A percentile compares a stretch with the other conserved stretches of the same genome.
phyloP scores from a whole-genome alignment of 1,140 invertebrate genomes.

The Luehdorfia chinensis region DNA sequence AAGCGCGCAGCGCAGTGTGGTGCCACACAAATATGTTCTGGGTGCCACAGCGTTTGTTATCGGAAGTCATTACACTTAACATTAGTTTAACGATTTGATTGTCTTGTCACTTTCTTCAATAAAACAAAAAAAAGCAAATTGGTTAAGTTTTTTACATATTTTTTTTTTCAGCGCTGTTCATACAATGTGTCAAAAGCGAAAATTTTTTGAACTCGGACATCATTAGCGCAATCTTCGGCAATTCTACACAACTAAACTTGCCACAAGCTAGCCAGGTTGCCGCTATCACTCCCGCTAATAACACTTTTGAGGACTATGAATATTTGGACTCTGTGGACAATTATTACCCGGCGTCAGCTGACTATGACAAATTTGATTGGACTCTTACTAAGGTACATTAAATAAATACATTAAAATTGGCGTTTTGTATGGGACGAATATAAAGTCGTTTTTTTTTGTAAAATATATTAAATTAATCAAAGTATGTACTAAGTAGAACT shows the following conservation, averaged over 20 bases:
- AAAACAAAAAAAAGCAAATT: too few relatives aligned
- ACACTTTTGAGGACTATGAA: conserved; percentile 28
- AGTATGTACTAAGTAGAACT: too few relatives aligned
- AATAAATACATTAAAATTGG: conserved; percentile 5
- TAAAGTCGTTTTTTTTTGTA: too few relatives aligned
- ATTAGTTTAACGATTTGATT: too few relatives aligned
- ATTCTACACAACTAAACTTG: not conserved
- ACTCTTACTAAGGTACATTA: conserved; percentile 52
- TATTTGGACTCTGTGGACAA: conserved; percentile 34
- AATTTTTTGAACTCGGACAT: conserved; percentile 5
- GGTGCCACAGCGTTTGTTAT: too few relatives aligned
- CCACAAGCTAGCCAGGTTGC: not conserved
- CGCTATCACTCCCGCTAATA: conserved; percentile 18
- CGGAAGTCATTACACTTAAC: too few relatives aligned
- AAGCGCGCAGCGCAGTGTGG: too few relatives aligned
- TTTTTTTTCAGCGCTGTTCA: not conserved
- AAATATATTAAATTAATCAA: too few relatives aligned
- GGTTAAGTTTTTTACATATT: too few relatives aligned
- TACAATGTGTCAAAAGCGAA: not conserved
- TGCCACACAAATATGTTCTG: too few relatives aligned
- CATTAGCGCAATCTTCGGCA: conserved; percentile 1
- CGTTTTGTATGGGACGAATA: too few relatives aligned
- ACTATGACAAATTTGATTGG: conserved; percentile 63
- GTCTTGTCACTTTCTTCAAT: too few relatives aligned
- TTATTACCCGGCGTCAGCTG: conserved; percentile 32